Evolutionary conservation across 2,113 vertebrate genomes (phyloP).

Genomic region (Mormoops blainvillei): DNA sequence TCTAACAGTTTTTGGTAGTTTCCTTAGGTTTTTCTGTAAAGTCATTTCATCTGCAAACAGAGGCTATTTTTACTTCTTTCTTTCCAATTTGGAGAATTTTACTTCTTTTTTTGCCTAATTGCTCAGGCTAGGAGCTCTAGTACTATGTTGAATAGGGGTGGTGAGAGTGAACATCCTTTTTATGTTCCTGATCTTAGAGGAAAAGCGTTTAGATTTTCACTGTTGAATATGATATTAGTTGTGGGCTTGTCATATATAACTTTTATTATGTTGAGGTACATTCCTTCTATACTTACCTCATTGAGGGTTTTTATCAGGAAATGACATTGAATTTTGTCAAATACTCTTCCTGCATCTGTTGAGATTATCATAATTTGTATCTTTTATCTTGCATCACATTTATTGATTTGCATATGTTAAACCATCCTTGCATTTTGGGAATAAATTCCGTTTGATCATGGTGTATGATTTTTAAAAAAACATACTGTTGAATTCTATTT

Average conservation of each 20-base stretch:
- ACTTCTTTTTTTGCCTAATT: background rate
- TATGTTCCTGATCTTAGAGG: background rate
- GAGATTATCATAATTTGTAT: background rate
- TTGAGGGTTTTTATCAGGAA: background rate
- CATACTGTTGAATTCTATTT: background rate
- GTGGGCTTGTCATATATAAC: background rate
- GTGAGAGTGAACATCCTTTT: background rate
- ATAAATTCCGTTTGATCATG: background rate
- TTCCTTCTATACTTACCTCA: background rate
- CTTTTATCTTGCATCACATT: background rate
- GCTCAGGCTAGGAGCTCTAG: too few relatives aligned
- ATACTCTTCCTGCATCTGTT: background rate
- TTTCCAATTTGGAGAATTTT: background rate
- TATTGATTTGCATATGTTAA: background rate
- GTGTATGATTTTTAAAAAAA: background rate
- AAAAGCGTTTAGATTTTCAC: background rate
- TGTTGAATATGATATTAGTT: background rate
- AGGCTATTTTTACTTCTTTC: background rate
- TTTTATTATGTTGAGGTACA: background rate
- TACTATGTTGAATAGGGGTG: background rate
- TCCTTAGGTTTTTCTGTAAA: background rate
- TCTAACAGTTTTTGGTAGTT: background rate
- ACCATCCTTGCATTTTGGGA: background rate
- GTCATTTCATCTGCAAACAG: background rate
- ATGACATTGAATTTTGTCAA: background rate